Evolutionary conservation across 2,888 invertebrate genomes (phyloP), one percentile per base, ranked within the genome.

Genomic region (Parthenolecanium corni): DNA sequence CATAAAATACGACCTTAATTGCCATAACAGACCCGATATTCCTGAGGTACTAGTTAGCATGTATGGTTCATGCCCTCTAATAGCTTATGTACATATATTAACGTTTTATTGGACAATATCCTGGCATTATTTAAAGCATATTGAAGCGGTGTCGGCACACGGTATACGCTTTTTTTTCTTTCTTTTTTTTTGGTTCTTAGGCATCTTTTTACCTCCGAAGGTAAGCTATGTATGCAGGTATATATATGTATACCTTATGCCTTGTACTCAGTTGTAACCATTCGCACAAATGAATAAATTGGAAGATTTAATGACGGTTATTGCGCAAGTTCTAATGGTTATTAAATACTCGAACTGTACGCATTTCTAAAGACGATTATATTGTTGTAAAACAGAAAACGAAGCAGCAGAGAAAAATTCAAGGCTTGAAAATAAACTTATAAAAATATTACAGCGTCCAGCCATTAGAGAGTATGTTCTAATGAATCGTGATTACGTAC

Each of bases 101-200:
- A 44, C 38, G 56, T 56, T 56, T 56, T 56, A 56, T 56, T 56
- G 56, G 42, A 56, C 56, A 40, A 56, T 56, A 42, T 56, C 56
- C 18, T 56, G 56, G 56, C 42, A 24, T 24, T 25, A 25, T 52
- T 49, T 24, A 25, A 52, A 25, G 24, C n/a, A 52, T 31, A 49
- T 18, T 44, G n/a, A 44, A 14, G 44, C 20, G 54, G 42, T 23
- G 46, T 46, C 46, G 57, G 46, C 57, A 14, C 23, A 46, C 23
- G 44, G 46, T 57, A 25, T 44, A 57, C 46, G 57, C 18, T 18
- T 57, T 57, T 25, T 24, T 44, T 31, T 31, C 31, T 31, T 31
- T 9, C 9, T 31, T 9, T 31, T 31, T 9, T 31, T 31, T 31
- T 31, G 4, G 5, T 31, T 31, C 31, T 31, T 31, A 4, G 4